Evolutionary conservation across 2,113 vertebrate genomes (phyloP), one percentile per base, ranked within the genome.

Genomic region (Eolophus roseicapilla): DNA sequence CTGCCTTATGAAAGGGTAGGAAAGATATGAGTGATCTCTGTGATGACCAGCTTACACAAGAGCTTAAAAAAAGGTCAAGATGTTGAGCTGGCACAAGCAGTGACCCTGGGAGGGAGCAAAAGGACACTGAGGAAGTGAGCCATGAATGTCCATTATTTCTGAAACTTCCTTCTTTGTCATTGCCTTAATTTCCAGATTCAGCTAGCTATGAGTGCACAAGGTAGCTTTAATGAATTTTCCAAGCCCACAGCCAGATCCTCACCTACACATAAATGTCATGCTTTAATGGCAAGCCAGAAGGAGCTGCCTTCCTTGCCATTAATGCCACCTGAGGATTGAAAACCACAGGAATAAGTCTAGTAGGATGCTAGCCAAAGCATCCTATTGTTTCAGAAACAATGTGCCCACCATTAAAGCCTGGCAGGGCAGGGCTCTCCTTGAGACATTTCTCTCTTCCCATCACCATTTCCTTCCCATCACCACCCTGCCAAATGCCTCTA

Each of bases 311-410:
- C 63, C 92, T 74, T 83, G 53, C 49, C 63, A 77, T 74, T n/a
- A 44, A 31, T 80, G 90, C 70, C 75, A 90, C 76, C 75, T 80
- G 84, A 91, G 91, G 53, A 70, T n/a, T 88, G 37, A 77, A 93
- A 91, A 43, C 4, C 31, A 46, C 4, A 13, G 8, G 67, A 57
- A 27, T 27, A 33, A 79, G 7, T 14, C 57, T 17, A 74, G 53
- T 25, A 52, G 67, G 78, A 94, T 80, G 41, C 46, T 86, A 92
- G 78, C 63, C 86, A 95, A 96, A 84, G 49, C 63, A 63, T 35
- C 53, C 35, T 16, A 41, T 75, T 94, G 85, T 86, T 94, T 41
- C 69, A 94, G 74, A 44, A 84, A 62, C 62, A 90, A 62, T 62
- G 70, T 78, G 47, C 18, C 12, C 75, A 19, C 35, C 81, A 73